Evolutionary conservation across 2,113 vertebrate species (phyloP).

Genomic region (Chunga burmeisteri): DNA sequence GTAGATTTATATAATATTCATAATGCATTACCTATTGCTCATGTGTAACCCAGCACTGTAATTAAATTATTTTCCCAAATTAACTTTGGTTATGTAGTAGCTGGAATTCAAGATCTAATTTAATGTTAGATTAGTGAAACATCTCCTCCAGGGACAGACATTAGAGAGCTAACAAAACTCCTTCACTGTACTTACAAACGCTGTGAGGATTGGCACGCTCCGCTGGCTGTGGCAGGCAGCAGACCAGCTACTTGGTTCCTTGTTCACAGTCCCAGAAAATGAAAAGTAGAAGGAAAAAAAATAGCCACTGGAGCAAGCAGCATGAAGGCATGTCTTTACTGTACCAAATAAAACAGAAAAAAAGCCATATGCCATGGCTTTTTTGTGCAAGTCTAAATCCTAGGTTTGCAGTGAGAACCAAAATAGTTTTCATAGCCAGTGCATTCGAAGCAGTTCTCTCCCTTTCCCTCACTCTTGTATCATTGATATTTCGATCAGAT

Average conservation of each 20-base stretch:
- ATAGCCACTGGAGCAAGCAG: neutral
- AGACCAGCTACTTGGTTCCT: neutral
- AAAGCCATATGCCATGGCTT: accelerated
- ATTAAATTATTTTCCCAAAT: constrained; percentile 73
- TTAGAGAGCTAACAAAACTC: constrained; percentile 31
- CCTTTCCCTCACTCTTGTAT: neutral
- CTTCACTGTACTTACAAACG: neutral
- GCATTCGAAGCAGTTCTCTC: neutral
- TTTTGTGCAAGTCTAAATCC: neutral
- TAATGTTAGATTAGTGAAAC: constrained; percentile 52
- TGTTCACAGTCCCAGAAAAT: neutral
- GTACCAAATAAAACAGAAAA: neutral
- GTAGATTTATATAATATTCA: constrained; percentile 40
- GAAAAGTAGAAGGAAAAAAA: neutral
- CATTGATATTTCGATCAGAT: neutral
- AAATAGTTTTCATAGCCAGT: neutral
- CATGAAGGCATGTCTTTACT: neutral
- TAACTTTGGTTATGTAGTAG: constrained; percentile 53
- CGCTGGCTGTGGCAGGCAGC: neutral
- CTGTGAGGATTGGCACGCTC: neutral
- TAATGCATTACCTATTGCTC: constrained; percentile 40
- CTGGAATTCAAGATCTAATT: constrained; percentile 62
- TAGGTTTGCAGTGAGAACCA: accelerated
- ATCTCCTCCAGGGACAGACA: neutral
- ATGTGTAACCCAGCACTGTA: neutral